Percentiles rank a stretch among this genome's conserved stretches.
phyloP scores from a whole-genome alignment of 1,140 invertebrate species.

The Saxidomus purpurata region DNA sequence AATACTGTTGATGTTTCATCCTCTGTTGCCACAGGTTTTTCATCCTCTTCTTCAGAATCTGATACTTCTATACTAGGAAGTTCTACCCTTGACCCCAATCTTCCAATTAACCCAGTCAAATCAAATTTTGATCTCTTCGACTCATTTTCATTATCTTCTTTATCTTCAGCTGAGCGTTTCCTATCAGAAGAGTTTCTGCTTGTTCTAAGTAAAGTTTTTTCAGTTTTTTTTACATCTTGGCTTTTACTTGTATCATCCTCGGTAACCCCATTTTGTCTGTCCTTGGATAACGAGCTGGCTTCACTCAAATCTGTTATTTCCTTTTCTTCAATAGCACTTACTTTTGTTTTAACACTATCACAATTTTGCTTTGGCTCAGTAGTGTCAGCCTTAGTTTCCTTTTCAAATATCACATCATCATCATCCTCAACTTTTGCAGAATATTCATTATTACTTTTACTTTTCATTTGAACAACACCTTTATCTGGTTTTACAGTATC shows the following conservation, averaged over 20 bases:
- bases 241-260: background rate
- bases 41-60: constrained; percentile 65
- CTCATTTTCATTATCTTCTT: constrained; percentile 13
- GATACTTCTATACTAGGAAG: constrained; percentile 66
- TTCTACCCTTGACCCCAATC: constrained; percentile 63
- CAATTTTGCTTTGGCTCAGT: background rate
- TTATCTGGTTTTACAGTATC: background rate
- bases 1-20: constrained; percentile 23
- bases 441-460: background rate
- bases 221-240: background rate
- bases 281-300: background rate
- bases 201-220: background rate
- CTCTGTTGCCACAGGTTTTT: constrained; percentile 43
- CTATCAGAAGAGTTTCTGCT: constrained; percentile 25
- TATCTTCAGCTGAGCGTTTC: constrained; percentile 44
- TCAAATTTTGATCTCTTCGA: constrained; percentile 38
- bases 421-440: constrained; percentile 6
- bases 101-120: constrained; percentile 70
- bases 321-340: background rate
- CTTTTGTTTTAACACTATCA: background rate
- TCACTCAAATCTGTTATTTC: background rate
- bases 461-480: background rate
- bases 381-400: constrained; percentile 22
- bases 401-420: constrained; percentile 55
- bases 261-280: too few species aligned